Evolutionary conservation across 2,113 vertebrate genomes (phyloP).

Genomic region (Cebus imitator): DNA sequence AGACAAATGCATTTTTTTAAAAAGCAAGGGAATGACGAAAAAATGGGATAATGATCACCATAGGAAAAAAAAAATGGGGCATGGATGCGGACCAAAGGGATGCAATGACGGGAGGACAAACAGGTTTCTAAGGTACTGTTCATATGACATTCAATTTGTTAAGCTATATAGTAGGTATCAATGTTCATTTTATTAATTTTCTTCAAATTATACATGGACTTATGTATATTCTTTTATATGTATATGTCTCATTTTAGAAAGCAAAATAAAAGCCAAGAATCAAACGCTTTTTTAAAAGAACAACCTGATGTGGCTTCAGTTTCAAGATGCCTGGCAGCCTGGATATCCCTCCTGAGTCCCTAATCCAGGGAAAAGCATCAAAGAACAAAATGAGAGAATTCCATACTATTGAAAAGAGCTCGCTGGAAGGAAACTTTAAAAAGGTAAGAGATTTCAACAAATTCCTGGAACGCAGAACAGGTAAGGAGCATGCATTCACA

Average conservation of each 20-base stretch:
- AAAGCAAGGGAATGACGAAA: neutral
- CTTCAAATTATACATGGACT: neutral
- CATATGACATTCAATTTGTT: neutral
- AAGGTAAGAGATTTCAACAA: constrained; percentile 8
- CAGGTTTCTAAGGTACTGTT: neutral
- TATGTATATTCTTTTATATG: neutral
- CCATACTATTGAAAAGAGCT: neutral
- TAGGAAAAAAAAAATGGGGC: neutral
- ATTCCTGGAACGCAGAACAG: neutral
- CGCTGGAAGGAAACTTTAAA: neutral
- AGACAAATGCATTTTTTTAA: neutral
- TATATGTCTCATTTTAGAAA: neutral
- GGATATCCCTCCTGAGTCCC: neutral
- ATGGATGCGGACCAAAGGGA: neutral
- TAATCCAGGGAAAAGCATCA: neutral
- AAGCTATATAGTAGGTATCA: neutral
- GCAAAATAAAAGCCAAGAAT: neutral
- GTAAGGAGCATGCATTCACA: neutral
- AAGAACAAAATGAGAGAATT: neutral
- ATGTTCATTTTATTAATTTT: neutral
- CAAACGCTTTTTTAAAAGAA: constrained; percentile 2
- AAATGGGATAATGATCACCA: neutral
- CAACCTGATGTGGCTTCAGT: neutral
- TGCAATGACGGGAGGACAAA: neutral
- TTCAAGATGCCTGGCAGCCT: neutral